These are phyloP conservation scores for Peromyscus maniculatus DNA, from an alignment of 2,113 vertebrate species.

Conservation along the genomic window DNA sequence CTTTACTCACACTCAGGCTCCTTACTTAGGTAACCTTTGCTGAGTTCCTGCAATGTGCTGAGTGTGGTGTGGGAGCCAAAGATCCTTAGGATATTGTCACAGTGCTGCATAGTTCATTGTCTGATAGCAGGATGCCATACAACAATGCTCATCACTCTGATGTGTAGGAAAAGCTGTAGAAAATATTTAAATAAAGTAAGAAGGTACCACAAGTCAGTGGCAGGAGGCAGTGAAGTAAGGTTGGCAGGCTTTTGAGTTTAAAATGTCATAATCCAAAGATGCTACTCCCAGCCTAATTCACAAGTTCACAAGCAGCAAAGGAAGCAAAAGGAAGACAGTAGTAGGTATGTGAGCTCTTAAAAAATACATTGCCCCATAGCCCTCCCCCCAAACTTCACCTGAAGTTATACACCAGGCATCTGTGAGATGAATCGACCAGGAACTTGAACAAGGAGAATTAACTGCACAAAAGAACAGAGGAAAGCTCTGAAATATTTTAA, in stretches of 20 bases:
- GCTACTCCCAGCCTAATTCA: not conserved
- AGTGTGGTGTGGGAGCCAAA: not conserved
- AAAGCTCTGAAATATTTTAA: constrained; percentile 1
- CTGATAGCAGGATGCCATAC: not conserved
- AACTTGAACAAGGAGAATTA: not conserved
- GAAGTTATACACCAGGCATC: not conserved
- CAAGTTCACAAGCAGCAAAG: not conserved
- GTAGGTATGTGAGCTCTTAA: not conserved
- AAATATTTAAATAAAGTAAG: not conserved
- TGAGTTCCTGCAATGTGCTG: not conserved
- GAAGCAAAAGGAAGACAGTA: not conserved
- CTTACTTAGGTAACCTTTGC: not conserved
- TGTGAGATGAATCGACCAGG: constrained; percentile 21
- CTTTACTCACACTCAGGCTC: not conserved
- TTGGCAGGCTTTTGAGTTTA: not conserved
- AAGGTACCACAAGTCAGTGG: not conserved
- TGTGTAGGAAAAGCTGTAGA: not conserved
- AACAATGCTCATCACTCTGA: too few relatives aligned
- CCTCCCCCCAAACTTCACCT: not conserved
- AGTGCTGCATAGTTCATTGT: not conserved
- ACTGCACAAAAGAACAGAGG: not conserved
- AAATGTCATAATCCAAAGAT: constrained; percentile 29
- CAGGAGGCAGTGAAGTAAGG: not conserved
- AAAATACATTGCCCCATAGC: not conserved
- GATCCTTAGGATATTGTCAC: not conserved